Evolutionary conservation across 2,797 vertebrate genomes (phyloP).

Genomic region (Coreius guichenoti): DNA sequence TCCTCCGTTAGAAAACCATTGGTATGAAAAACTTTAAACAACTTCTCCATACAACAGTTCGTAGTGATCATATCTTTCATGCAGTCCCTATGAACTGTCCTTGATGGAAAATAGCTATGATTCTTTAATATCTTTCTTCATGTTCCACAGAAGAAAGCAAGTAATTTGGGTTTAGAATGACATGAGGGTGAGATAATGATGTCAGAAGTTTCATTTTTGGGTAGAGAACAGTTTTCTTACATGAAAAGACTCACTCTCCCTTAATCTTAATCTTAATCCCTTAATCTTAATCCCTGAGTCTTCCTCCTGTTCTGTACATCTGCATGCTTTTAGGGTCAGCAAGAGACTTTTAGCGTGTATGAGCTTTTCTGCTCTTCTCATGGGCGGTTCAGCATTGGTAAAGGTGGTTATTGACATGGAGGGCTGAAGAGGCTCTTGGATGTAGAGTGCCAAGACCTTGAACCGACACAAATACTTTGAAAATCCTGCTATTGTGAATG

Average conservation of each 20-base stretch:
- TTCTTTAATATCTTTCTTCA: background rate
- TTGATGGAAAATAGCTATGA: background rate
- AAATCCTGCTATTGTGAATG: conserved; percentile 50
- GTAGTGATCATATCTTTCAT: background rate
- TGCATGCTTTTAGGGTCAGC: background rate
- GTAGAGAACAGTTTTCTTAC: background rate
- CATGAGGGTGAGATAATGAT: background rate
- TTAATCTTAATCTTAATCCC: no score
- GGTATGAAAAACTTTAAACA: background rate
- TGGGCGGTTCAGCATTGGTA: background rate
- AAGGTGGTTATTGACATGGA: conserved; percentile 33
- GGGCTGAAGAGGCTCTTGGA: conserved; percentile 40
- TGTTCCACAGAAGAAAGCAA: background rate
- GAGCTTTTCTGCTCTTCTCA: conserved; percentile 39
- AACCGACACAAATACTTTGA: conserved; percentile 42
- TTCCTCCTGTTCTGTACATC: background rate
- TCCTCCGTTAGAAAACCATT: background rate
- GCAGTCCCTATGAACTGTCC: background rate
- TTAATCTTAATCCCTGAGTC: background rate
- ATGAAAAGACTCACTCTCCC: background rate
- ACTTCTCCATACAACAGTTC: background rate
- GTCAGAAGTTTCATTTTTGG: background rate
- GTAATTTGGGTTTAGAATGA: background rate
- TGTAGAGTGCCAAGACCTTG: conserved; percentile 48
- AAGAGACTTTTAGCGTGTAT: background rate